Conservation (phyloP, 2,888 invertebrate genomes). For the Sphaerophoria rueppellii region DNA sequence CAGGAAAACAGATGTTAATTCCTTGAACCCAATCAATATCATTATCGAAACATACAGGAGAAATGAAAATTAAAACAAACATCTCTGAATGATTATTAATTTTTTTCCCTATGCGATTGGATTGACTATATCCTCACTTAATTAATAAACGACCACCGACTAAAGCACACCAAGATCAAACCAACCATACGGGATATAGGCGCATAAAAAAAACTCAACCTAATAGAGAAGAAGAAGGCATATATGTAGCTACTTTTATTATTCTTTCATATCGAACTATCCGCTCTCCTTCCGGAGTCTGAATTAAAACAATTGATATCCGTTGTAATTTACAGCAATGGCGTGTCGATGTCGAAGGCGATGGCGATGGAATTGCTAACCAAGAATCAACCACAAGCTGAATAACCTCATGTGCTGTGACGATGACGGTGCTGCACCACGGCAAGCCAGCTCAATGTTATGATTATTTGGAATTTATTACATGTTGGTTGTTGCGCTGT, state of each 20-base stretch:
- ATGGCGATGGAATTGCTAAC: too few species aligned
- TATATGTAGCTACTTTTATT: background rate
- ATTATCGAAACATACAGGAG: conserved; percentile 20
- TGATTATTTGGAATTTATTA: conserved; percentile 60
- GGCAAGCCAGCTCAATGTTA: conserved; percentile 33
- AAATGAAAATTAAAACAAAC: conserved; percentile 39
- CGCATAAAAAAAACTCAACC: conserved; percentile 50
- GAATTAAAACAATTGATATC: conserved; percentile 70
- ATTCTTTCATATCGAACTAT: conserved; percentile 33
- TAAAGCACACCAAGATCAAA: background rate
- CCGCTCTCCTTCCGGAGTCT: conserved; percentile 56
- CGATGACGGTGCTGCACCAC: conserved; percentile 5
- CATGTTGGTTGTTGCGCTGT: conserved; percentile 27
- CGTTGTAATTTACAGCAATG: conserved; percentile 58
- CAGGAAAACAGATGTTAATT: conserved; percentile 43
- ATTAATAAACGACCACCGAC: conserved; percentile 77
- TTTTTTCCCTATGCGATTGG: conserved; percentile 77
- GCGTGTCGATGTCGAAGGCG: too few species aligned
- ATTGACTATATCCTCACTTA: conserved; percentile 81
- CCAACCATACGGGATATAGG: conserved; percentile 53
- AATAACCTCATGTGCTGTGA: conserved; percentile 41
- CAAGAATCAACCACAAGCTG: conserved; percentile 9
- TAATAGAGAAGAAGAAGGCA: conserved; percentile 42
- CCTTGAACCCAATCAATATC: conserved; percentile 29
- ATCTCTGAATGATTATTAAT: conserved; percentile 76